phyloP scores from a whole-genome alignment of 1,140 invertebrate genomes.

The Rhyzopertha dominica region DNA sequence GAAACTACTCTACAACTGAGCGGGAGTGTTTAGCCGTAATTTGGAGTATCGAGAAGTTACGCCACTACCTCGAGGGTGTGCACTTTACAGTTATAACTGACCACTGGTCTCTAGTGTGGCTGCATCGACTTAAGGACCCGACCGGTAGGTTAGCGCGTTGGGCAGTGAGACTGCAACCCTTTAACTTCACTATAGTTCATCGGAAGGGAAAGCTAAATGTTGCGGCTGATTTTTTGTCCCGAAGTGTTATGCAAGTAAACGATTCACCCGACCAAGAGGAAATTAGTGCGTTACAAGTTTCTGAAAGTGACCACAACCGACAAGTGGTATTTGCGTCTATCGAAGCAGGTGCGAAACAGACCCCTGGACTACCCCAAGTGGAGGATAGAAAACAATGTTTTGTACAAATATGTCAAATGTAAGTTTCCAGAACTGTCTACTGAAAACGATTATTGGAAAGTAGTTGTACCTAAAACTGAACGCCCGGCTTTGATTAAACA shows the following conservation, averaged over 20 bases:
- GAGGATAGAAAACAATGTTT: too few relatives aligned
- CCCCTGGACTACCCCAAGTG: too few relatives aligned
- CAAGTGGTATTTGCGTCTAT: too few relatives aligned
- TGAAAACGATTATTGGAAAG: too few relatives aligned
- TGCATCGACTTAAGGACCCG: conserved; percentile 43
- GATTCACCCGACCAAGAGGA: too few relatives aligned
- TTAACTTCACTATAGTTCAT: conserved; percentile 42
- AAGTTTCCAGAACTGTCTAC: too few relatives aligned
- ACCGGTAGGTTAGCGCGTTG: conserved; percentile 44
- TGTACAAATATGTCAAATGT: too few relatives aligned
- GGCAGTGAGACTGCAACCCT: conserved; percentile 41
- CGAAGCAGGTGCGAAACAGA: too few relatives aligned
- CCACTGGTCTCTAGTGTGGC: conserved; percentile 45
- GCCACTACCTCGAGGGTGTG: conserved; percentile 40
- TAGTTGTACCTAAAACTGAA: conserved; percentile 21
- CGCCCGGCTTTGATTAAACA: conserved; percentile 19
- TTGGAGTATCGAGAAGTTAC: not conserved
- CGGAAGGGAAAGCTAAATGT: conserved; percentile 37
- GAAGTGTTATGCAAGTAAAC: conserved; percentile 14
- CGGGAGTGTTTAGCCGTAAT: conserved; percentile 1
- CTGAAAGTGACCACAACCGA: too few relatives aligned
- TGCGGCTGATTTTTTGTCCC: conserved; percentile 29
- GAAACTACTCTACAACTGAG: conserved; percentile 7
- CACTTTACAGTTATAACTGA: conserved; percentile 48
- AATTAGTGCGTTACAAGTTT: too few relatives aligned